phyloP scores from a whole-genome alignment of 2,113 vertebrate species.

The Motacilla alba region DNA sequence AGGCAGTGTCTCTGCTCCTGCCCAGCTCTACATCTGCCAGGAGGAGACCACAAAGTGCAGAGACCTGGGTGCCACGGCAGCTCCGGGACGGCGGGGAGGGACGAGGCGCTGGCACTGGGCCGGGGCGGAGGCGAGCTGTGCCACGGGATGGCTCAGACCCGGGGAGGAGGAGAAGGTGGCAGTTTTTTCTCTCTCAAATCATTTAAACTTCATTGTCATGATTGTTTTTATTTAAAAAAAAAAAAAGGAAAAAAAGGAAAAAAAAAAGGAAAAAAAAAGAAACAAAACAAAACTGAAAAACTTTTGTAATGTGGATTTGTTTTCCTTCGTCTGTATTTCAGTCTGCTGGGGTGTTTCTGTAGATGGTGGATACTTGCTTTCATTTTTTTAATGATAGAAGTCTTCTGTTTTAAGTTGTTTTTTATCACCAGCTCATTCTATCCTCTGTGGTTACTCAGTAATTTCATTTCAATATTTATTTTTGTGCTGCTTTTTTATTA shows the following conservation, averaged over 20 bases:
- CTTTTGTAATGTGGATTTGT: conserved; percentile 62
- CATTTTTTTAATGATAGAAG: conserved; percentile 46
- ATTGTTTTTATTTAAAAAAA: conserved; percentile 61
- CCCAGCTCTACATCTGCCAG: background rate
- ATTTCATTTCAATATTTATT: conserved; percentile 93
- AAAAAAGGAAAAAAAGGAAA: background rate
- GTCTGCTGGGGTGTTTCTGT: conserved; percentile 40
- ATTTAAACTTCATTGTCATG: conserved; percentile 57
- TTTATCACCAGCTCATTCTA: conserved; percentile 54
- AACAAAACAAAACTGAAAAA: conserved; percentile 29
- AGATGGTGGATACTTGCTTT: conserved; percentile 62
- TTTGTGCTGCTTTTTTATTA: conserved; percentile 82
- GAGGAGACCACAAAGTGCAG: background rate
- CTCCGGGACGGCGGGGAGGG: background rate
- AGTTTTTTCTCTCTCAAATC: conserved; percentile 20
- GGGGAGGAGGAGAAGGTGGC: conserved; percentile 35
- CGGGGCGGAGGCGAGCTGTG: background rate
- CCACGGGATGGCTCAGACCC: background rate
- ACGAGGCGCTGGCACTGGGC: background rate
- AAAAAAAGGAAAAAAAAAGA: conserved; percentile 3
- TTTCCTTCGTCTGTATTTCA: conserved; percentile 55
- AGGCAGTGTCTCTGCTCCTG: background rate
- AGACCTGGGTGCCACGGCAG: background rate
- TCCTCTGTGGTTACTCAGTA: conserved; percentile 64
- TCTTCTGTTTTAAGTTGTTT: conserved; percentile 60